Base-by-base conservation (phyloP, 2,113 vertebrate species). In the Tapirus terrestris region DNA sequence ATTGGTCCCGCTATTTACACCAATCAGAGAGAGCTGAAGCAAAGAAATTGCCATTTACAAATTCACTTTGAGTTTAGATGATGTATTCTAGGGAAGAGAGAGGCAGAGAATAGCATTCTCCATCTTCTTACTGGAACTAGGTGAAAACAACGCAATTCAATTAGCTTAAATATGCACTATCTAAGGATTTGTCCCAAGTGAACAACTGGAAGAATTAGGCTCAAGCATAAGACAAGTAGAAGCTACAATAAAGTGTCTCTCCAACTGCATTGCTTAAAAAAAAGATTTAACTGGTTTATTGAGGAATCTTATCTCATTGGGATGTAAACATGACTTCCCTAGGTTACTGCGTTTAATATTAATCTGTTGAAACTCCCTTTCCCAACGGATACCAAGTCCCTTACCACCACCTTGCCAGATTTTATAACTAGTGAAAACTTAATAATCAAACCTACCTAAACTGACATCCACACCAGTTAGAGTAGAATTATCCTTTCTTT, bases 201-300 rank as follows among this genome's bases (percentile, higher is more conserved):
- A 79, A 36, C 58, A 86, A 67, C 45, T 58, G 92, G 65, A 86
- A 73, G 73, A 81, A 73, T 97, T 10, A 25, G 60, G 72, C 58
- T 93, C 75, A 58, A 61, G 45, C n/a, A 58, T 60, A 81, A 97
- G 72, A 75, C 10, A 95, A 85, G 67, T 25, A 86, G 58, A 25
- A 90, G 45, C 14, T 61, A 39, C 33, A 89, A 51, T 56, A 29
- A 68, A 67, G 86, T 72, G 18, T 86, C 36, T 94, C 16, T 67
- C 56, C 80, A 91, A 94, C 13, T 63, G 29, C 14, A 79, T 56
- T 81, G 48, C 58, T 96, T 80, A 33, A 65, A 43, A 53, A 61
- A 63, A 29, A 85, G 81, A 61, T 60, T 89, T 84, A 91, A 87
- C 65, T 76, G 23, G 12, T 87, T 91, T 83, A 70, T 77, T 70